Conservation (phyloP, 2,888 invertebrate species). For the Itoplectis maculator region DNA sequence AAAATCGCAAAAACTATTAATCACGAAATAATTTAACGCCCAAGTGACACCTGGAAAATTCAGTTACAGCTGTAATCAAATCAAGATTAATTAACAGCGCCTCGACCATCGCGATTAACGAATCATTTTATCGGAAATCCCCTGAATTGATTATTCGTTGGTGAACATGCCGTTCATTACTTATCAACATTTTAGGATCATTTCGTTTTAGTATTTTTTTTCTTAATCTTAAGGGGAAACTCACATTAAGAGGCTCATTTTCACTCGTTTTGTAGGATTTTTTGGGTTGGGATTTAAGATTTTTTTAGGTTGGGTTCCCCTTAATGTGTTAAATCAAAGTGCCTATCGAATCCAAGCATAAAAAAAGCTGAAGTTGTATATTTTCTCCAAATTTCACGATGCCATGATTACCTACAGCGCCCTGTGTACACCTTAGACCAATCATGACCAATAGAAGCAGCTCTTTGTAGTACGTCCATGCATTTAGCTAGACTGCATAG, state of each 20-base stretch:
- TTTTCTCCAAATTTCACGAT: background rate
- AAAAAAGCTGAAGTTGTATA: too few relatives aligned
- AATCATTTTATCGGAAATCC: background rate
- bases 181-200: background rate
- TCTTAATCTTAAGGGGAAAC: too few relatives aligned
- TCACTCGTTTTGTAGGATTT: too few relatives aligned
- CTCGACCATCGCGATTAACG: background rate
- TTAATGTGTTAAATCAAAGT: too few relatives aligned
- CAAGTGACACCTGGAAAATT: background rate
- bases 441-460: background rate
- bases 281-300: too few relatives aligned
- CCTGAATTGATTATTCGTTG: background rate
- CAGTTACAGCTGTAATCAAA: background rate
- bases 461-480: background rate
- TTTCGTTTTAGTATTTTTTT: background rate
- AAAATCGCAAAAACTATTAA: background rate
- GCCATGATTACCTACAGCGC: background rate
- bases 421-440: background rate
- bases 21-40: background rate
- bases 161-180: too few relatives aligned
- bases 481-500: conserved; percentile 1
- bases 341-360: too few relatives aligned
- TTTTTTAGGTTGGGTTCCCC: too few relatives aligned
- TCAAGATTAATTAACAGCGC: background rate
- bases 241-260: too few relatives aligned